These are phyloP conservation scores for Atherinomorus stipes DNA, from an alignment of 2,113 vertebrate species.

Conservation along the genomic window DNA sequence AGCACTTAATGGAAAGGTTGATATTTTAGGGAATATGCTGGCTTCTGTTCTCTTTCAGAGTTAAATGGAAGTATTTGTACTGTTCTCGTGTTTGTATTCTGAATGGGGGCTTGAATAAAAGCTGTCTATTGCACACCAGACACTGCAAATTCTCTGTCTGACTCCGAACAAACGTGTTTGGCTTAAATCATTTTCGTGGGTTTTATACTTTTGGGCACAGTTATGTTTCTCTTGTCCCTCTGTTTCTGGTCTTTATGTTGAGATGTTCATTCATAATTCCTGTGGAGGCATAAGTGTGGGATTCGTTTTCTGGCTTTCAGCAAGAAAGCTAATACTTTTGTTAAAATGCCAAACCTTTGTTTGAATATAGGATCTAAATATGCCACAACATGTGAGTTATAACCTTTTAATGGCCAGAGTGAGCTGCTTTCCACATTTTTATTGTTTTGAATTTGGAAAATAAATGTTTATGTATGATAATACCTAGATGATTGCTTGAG, in stretches of 20 bases:
- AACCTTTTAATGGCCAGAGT: neutral
- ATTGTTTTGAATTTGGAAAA: neutral
- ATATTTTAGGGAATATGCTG: neutral
- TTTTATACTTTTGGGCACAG: neutral
- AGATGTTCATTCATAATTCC: neutral
- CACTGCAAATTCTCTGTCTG: neutral
- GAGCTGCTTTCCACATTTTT: neutral
- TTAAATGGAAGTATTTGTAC: neutral
- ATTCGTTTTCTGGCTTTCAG: neutral
- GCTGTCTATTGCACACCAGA: neutral
- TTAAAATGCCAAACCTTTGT: neutral
- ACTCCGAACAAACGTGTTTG: neutral
- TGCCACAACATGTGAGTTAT: neutral
- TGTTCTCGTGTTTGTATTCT: neutral
- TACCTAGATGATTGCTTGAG: neutral
- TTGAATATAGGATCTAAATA: neutral
- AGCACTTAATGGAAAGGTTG: neutral
- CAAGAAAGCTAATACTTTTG: neutral
- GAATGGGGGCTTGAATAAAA: neutral
- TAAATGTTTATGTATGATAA: neutral
- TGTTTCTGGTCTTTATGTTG: neutral
- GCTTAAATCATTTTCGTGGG: neutral
- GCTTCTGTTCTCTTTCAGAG: neutral
- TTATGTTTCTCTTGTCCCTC: neutral
- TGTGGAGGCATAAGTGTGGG: neutral